Conservation (phyloP, 2,797 vertebrate genomes). For the Tragopan temminckii region DNA sequence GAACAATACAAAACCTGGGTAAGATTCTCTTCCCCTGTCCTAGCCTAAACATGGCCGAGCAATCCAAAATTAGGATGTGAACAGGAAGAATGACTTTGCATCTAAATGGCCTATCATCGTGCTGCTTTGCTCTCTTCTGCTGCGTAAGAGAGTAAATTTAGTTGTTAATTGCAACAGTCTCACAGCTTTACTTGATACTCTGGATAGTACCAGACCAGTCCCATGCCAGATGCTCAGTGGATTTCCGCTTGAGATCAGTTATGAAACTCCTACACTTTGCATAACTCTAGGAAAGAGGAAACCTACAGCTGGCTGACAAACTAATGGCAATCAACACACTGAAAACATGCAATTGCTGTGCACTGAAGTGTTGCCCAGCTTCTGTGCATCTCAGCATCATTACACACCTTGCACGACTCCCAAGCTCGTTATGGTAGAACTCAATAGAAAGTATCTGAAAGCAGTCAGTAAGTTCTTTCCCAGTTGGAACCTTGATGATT, state of each 20-base stretch:
- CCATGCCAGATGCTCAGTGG: not conserved
- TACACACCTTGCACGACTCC: too few species aligned
- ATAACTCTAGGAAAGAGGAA: conserved; percentile 3
- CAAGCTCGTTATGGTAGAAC: fast-evolving
- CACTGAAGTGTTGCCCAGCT: fast-evolving
- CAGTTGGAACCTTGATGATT: fast-evolving
- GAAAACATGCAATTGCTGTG: fast-evolving
- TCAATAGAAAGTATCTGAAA: too few species aligned
- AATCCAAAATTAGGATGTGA: fast-evolving
- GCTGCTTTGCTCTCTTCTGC: not conserved
- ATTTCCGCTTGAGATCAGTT: fast-evolving
- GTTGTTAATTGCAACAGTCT: not conserved
- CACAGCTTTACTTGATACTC: not conserved
- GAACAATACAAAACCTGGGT: not conserved
- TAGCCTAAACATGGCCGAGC: not conserved
- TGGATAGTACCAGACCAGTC: not conserved
- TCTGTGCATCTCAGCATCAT: too few species aligned
- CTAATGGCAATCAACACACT: fast-evolving
- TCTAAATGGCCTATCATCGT: not conserved
- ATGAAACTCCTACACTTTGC: not conserved
- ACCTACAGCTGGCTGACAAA: fast-evolving
- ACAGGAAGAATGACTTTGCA: not conserved
- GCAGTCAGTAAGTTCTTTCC: not conserved
- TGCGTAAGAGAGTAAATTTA: fast-evolving
- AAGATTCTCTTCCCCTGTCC: not conserved